Evolutionary conservation across 2,888 invertebrate species (phyloP).

Genomic region (Lepidochrysops patricia): DNA sequence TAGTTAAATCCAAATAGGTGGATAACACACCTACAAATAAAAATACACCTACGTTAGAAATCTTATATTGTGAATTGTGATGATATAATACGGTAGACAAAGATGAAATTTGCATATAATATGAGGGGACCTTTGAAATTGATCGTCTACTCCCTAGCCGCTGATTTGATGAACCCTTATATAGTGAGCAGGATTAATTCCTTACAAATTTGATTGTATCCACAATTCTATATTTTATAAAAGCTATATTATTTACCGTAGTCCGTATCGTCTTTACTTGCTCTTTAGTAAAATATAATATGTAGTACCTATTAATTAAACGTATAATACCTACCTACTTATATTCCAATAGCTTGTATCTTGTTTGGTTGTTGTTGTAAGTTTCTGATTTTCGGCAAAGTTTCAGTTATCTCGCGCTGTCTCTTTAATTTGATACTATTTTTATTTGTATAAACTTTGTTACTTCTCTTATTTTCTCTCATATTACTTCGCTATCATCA

Average conservation of each 20-base stretch:
- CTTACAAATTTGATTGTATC: slow-evolving; percentile 64
- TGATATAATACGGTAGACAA: slow-evolving; percentile 65
- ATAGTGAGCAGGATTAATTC: slow-evolving; percentile 52
- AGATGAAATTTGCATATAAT: slow-evolving; percentile 69
- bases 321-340: no score
- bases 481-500: no score
- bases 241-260: background rate
- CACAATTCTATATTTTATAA: slow-evolving; percentile 23
- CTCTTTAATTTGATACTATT: background rate
- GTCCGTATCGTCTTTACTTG: background rate
- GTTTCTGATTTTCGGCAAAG: background rate
- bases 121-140: slow-evolving; percentile 68
- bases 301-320: background rate
- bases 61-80: slow-evolving; percentile 30
- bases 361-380: background rate
- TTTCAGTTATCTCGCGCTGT: background rate
- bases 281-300: background rate
- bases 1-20: background rate
- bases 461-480: background rate
- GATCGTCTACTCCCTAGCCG: slow-evolving; percentile 64
- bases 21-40: background rate
- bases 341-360: background rate
- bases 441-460: background rate
- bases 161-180: slow-evolving; percentile 62
- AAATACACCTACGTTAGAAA: slow-evolving; percentile 2